Evolutionary conservation across 2,888 invertebrate species (phyloP).

Genomic region (Tipula lateralis): DNA sequence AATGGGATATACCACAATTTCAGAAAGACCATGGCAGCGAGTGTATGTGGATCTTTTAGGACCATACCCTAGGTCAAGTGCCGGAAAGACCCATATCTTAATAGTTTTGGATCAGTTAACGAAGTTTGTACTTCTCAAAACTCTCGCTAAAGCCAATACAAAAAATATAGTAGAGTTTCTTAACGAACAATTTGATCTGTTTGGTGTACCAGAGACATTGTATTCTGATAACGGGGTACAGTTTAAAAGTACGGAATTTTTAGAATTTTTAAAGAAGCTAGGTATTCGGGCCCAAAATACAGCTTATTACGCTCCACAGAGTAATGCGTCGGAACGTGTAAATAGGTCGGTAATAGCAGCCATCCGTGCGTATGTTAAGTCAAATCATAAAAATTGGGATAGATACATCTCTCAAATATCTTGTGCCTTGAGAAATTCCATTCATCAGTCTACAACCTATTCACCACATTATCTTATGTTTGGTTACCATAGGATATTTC

Average conservation of each 20-base stretch:
- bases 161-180: not conserved
- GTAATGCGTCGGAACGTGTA: slow-evolving; percentile 39
- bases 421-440: slow-evolving; percentile 38
- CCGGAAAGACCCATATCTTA: too few relatives aligned
- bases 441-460: slow-evolving; percentile 37
- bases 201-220: slow-evolving; percentile 35
- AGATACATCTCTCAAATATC: slow-evolving; percentile 36
- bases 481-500: slow-evolving; percentile 35
- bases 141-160: not conserved
- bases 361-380: slow-evolving; percentile 36
- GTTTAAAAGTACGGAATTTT: slow-evolving; percentile 32
- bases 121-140: too few relatives aligned
- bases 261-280: slow-evolving; percentile 31
- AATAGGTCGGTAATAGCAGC: slow-evolving; percentile 39
- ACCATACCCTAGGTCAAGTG: not conserved
- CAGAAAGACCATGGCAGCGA: too few relatives aligned
- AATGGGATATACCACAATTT: not conserved
- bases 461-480: slow-evolving; percentile 37
- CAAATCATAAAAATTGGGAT: slow-evolving; percentile 37
- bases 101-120: too few relatives aligned
- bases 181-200: slow-evolving; percentile 34
- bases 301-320: slow-evolving; percentile 39
- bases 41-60: not conserved
- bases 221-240: slow-evolving; percentile 37
- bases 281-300: slow-evolving; percentile 32